These are phyloP conservation scores for Drosophila macrospina DNA, from an alignment of 2,888 invertebrate species.

Conservation along the genomic window DNA sequence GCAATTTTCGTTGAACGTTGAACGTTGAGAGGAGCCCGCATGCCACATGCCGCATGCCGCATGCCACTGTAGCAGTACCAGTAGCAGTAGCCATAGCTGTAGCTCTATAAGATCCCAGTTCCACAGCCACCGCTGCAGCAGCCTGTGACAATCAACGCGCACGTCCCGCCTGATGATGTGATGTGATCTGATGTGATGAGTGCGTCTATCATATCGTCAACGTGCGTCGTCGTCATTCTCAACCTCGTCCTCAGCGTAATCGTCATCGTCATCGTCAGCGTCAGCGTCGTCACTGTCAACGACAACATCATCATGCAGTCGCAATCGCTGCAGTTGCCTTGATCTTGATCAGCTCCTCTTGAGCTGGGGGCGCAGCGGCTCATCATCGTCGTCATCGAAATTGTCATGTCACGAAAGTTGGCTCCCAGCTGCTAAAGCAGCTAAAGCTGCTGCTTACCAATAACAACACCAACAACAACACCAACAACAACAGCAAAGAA, in stretches of 20 bases:
- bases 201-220: slow-evolving; percentile 81
- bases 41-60: slow-evolving; percentile 49
- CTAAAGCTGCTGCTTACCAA: slow-evolving; percentile 43
- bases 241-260: slow-evolving; percentile 55
- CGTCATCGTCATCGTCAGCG: slow-evolving; percentile 36
- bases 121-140: neutral
- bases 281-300: slow-evolving; percentile 75
- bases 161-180: slow-evolving; percentile 77
- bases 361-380: slow-evolving; percentile 51
- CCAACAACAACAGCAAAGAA: slow-evolving; percentile 10
- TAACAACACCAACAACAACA: slow-evolving; percentile 13
- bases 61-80: slow-evolving; percentile 4
- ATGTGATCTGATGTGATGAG: slow-evolving; percentile 79
- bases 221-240: slow-evolving; percentile 56
- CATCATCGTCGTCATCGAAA: slow-evolving; percentile 77
- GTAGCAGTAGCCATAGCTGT: slow-evolving; percentile 20
- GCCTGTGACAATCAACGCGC: slow-evolving; percentile 78
- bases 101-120: slow-evolving; percentile 29
- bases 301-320: slow-evolving; percentile 77
- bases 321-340: slow-evolving; percentile 55
- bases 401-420: slow-evolving; percentile 81
- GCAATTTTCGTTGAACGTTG: slow-evolving; percentile 78
- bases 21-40: slow-evolving; percentile 68
- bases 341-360: slow-evolving; percentile 61
- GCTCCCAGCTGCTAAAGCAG: slow-evolving; percentile 69